phyloP scores from a whole-genome alignment of 2,113 vertebrate species.

The Regulus satrapa region DNA sequence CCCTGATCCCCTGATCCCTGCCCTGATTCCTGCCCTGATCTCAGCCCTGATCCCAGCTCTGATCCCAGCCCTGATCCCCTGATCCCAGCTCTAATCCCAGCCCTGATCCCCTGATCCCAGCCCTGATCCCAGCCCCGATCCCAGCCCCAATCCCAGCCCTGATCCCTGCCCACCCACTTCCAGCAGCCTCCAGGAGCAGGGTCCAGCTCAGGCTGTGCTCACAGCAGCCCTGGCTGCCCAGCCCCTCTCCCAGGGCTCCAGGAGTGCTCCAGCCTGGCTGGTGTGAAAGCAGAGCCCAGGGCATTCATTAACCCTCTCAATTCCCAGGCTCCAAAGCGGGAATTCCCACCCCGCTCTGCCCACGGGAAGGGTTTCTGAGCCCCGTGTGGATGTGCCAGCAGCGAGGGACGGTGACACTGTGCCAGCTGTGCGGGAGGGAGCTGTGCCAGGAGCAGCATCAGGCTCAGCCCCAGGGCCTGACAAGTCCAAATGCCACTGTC shows the following conservation, averaged over 20 bases:
- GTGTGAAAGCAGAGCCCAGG: no score
- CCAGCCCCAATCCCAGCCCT: no score
- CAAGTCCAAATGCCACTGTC: not conserved
- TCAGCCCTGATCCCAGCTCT: no score
- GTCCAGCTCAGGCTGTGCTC: conserved; percentile 21
- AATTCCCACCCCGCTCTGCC: not conserved
- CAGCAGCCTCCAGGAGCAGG: conserved; percentile 18
- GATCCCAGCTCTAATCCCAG: no score
- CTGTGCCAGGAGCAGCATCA: not conserved
- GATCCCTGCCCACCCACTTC: no score
- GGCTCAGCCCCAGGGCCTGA: not conserved
- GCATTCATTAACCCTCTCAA: not conserved
- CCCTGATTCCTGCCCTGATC: not conserved
- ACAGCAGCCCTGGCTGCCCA: no score
- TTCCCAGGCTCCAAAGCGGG: not conserved
- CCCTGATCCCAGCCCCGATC: not conserved
- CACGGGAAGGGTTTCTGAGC: fast-evolving
- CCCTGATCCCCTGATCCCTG: no score
- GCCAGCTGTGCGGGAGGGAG: not conserved
- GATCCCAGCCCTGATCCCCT: no score
- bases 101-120: not conserved
- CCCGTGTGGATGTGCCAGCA: fast-evolving
- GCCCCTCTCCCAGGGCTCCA: no score
- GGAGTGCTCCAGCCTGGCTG: no score
- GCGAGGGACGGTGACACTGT: fast-evolving